These are phyloP conservation scores for Saimiri boliviensis DNA, from an alignment of 2,113 vertebrate genomes.

Conservation along the genomic window DNA sequence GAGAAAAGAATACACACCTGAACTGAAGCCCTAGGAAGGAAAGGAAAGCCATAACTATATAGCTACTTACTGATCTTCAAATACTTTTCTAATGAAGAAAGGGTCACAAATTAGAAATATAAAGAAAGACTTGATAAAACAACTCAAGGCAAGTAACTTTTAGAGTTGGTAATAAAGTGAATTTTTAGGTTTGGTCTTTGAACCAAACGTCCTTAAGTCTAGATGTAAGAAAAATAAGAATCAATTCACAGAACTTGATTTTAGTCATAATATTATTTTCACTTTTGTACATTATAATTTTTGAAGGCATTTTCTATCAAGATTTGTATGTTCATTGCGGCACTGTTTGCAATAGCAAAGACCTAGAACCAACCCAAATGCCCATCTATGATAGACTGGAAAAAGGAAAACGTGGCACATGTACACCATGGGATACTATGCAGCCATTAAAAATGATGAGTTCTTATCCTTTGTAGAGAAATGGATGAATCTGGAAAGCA, in stretches of 20 bases:
- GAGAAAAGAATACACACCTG: not conserved
- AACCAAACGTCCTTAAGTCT: not conserved
- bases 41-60: not conserved
- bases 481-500: no score
- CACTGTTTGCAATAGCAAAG: no score
- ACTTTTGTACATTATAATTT: not conserved
- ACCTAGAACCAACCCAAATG: no score
- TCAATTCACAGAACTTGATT: not conserved
- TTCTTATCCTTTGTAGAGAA: no score
- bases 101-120: not conserved
- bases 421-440: no score
- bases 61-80: not conserved
- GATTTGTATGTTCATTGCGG: no score
- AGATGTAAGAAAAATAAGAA: not conserved
- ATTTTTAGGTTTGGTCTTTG: not conserved
- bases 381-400: no score
- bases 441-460: no score
- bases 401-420: no score
- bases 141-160: not conserved
- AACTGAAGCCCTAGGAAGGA: not conserved
- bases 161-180: not conserved
- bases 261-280: not conserved
- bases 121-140: not conserved
- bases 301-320: not conserved
- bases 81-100: not conserved